A percentile compares a stretch with the other conserved stretches of the same genome.
These are phyloP conservation scores for Dryococelus australis DNA, from an alignment of 2,888 invertebrate species.

Conservation along the genomic window DNA sequence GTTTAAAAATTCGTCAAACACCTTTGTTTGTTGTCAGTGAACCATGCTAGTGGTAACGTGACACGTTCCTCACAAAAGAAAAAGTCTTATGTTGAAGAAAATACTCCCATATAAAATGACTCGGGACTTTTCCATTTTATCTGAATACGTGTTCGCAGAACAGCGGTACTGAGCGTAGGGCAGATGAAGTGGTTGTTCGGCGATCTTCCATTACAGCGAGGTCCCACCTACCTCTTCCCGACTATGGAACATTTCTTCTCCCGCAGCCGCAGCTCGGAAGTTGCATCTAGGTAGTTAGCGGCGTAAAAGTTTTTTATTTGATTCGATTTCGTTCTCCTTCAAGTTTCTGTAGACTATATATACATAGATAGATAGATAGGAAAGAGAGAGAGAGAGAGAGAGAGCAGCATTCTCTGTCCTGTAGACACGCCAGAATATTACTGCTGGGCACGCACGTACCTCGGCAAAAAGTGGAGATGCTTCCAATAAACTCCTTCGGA, in stretches of 20 bases:
- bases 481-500: neutral
- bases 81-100: too few species aligned
- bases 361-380: neutral
- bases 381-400: neutral
- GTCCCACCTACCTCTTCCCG: neutral
- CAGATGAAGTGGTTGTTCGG: too few species aligned
- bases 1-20: too few species aligned
- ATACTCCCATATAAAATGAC: too few species aligned
- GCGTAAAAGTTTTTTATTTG: neutral
- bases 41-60: too few species aligned
- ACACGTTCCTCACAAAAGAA: too few species aligned
- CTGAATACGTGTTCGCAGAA: too few species aligned
- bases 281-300: neutral
- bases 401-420: neutral
- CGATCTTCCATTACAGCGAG: neutral
- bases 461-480: neutral
- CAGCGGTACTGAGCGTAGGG: too few species aligned
- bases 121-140: too few species aligned
- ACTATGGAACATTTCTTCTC: neutral
- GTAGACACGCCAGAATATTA: neutral
- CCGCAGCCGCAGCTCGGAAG: neutral
- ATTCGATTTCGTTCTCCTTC: neutral
- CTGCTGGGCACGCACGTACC: neutral
- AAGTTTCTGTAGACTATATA: neutral
- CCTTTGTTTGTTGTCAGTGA: too few species aligned